Conservation (phyloP, 2,888 invertebrate genomes). For the Synergus laeviventris region DNA sequence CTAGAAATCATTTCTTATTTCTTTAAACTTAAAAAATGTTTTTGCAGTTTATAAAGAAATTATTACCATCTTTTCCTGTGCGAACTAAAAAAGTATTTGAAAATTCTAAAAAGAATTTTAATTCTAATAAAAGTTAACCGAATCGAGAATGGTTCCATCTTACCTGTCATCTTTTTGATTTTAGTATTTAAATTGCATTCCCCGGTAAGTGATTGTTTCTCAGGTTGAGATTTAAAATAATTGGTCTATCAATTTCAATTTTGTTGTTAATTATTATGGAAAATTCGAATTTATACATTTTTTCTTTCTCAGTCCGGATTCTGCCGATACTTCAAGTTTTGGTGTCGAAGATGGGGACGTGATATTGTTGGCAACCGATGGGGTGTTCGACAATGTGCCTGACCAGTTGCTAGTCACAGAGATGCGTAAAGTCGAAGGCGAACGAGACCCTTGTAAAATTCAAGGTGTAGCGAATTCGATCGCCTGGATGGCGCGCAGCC, state of each 20-base stretch:
- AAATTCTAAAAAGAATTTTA: too few relatives aligned
- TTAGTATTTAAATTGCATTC: too few relatives aligned
- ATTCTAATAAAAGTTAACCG: too few relatives aligned
- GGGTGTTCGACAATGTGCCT: slow-evolving; percentile 98
- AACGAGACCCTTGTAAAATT: slow-evolving; percentile 84
- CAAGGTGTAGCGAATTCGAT: slow-evolving; percentile 96
- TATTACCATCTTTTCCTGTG: too few relatives aligned
- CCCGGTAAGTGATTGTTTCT: too few relatives aligned
- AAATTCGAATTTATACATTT: slow-evolving; percentile 41
- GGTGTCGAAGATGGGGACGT: slow-evolving; percentile 95
- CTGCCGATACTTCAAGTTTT: slow-evolving; percentile 92
- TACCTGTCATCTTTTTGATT: too few relatives aligned
- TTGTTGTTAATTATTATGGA: neutral
- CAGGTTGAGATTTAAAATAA: too few relatives aligned
- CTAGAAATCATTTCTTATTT: too few relatives aligned
- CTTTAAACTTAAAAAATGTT: too few relatives aligned
- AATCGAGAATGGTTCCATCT: too few relatives aligned
- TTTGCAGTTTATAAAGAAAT: too few relatives aligned
- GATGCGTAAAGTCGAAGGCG: slow-evolving; percentile 85
- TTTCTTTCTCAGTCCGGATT: slow-evolving; percentile 84
- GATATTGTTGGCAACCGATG: slow-evolving; percentile 97
- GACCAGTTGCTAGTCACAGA: slow-evolving; percentile 92
- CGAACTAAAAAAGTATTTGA: too few relatives aligned
- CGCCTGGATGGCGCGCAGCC: slow-evolving; percentile 95
- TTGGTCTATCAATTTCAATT: neutral